Conservation (phyloP, 35 echinoderm and acorn worm species). For the Acanthaster planci region DNA sequence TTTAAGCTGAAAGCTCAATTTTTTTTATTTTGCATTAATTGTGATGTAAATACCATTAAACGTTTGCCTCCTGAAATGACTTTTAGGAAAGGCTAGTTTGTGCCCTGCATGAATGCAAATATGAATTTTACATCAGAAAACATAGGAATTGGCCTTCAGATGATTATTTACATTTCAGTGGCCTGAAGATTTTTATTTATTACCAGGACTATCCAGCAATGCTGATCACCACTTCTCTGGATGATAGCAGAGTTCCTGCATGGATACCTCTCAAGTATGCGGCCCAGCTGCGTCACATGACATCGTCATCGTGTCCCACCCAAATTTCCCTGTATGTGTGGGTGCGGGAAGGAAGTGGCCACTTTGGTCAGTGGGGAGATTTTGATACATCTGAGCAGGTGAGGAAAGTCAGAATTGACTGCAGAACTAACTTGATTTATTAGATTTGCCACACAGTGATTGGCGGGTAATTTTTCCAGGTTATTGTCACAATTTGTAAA, state of each 20-base stretch:
- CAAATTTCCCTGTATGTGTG: conserved; percentile 15
- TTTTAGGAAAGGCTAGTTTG: too few relatives aligned
- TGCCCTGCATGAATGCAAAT: too few relatives aligned
- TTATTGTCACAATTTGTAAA: too few relatives aligned
- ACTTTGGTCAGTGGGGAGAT: conserved; percentile 36
- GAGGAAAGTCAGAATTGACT: neutral
- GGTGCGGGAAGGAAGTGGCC: conserved; percentile 38
- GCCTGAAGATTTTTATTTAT: neutral
- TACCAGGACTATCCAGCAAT: conserved; percentile 56
- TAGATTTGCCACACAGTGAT: too few relatives aligned
- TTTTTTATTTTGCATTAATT: too few relatives aligned
- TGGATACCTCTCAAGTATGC: conserved; percentile 56
- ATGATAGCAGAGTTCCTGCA: conserved; percentile 46
- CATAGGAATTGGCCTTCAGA: too few relatives aligned
- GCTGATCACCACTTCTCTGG: conserved; percentile 35
- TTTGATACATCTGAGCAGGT: neutral
- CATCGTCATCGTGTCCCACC: neutral
- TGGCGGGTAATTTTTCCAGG: too few relatives aligned
- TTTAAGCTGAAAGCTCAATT: too few relatives aligned
- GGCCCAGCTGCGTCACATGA: conserved; percentile 41
- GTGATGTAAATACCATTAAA: too few relatives aligned
- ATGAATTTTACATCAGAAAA: too few relatives aligned
- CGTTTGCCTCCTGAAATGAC: too few relatives aligned
- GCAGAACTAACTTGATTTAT: neutral
- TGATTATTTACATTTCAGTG: too few relatives aligned